Percentiles rank a stretch among this genome's conserved stretches.
Conservation (phyloP, 30 jellyfish, hydroid and myxozoan species). For the Aurelia coerulea region DNA sequence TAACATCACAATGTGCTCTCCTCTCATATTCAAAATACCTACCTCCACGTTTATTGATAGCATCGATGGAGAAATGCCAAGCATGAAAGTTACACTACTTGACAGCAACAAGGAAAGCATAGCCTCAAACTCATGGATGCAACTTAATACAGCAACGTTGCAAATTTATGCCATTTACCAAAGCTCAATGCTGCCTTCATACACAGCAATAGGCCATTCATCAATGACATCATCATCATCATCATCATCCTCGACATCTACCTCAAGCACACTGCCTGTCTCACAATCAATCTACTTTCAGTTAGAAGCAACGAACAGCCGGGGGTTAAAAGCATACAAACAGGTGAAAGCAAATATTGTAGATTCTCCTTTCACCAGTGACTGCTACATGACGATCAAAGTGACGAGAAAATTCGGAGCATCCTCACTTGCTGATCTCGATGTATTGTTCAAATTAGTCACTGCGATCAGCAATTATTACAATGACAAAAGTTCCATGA, state of each 20-base stretch:
- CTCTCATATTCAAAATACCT: conserved; percentile 57
- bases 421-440: conserved; percentile 23
- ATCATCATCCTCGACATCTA: neutral
- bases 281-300: conserved; percentile 15
- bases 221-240: no score
- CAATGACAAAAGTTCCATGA: conserved; percentile 18
- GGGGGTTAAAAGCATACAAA: conserved; percentile 25
- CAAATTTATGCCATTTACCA: conserved; percentile 64
- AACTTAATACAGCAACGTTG: conserved; percentile 72
- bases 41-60: conserved; percentile 59
- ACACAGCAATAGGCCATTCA: neutral
- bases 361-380: conserved; percentile 74
- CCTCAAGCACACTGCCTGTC: neutral
- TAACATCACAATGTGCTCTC: conserved; percentile 70
- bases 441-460: conserved; percentile 54
- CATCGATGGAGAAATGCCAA: conserved; percentile 63
- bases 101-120: conserved; percentile 26
- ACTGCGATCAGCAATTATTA: conserved; percentile 38
- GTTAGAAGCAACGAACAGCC: conserved; percentile 88
- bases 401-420: conserved; percentile 34
- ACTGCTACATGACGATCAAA: conserved; percentile 57
- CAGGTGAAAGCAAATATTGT: conserved; percentile 29
- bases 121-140: conserved; percentile 81
- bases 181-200: conserved; percentile 11
- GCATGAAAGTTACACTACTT: conserved; percentile 54